Conservation (phyloP, 2,113 vertebrate species). For the Helogale parvula region DNA sequence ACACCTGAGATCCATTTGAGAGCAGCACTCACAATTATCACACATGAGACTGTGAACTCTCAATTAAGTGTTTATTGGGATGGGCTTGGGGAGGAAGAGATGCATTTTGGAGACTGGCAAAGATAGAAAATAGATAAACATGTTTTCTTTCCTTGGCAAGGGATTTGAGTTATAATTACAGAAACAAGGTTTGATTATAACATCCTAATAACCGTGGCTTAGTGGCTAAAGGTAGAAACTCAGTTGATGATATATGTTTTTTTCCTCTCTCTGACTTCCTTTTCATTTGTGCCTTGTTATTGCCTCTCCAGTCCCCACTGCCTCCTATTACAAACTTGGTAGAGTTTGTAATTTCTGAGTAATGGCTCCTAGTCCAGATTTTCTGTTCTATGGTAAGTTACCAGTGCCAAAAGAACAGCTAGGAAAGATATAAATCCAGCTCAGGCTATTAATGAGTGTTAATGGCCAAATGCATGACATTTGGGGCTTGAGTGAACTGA, state of each 20-base stretch:
- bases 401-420: neutral
- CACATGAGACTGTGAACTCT: neutral
- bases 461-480: neutral
- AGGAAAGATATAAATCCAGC: neutral
- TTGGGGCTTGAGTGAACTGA: neutral
- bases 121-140: neutral
- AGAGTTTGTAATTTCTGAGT: neutral
- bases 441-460: neutral
- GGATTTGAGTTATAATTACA: neutral
- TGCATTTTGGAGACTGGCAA: neutral
- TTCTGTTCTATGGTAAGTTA: neutral
- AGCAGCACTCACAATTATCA: neutral
- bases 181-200: neutral
- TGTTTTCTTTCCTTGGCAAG: neutral
- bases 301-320: neutral
- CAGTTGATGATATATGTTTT: neutral
- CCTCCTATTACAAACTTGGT: neutral
- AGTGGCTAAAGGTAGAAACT: neutral
- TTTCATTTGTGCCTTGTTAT: neutral
- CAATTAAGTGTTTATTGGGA: neutral
- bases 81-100: neutral
- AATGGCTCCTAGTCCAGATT: neutral
- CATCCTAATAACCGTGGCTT: neutral
- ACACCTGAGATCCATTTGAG: neutral
- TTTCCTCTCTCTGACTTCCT: neutral